Percentiles rank a stretch among this genome's conserved stretches.
phyloP scores from a whole-genome alignment of 2,888 invertebrate species.

The Ceramica pisi region DNA sequence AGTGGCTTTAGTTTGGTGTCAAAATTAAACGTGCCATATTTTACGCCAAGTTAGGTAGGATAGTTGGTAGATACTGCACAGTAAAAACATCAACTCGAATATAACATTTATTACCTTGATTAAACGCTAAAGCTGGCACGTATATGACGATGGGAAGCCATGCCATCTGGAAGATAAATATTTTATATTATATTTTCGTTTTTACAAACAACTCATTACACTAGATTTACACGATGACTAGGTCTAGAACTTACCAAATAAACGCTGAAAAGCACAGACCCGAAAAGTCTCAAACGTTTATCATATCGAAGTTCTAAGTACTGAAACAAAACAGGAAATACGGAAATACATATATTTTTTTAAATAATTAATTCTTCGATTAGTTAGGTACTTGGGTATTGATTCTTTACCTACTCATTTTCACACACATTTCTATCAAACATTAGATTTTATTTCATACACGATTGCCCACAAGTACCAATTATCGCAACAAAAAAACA shows the following conservation, averaged over 20 bases:
- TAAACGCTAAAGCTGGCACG: constrained; percentile 93
- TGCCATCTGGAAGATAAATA: constrained; percentile 85
- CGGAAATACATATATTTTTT: too few relatives aligned
- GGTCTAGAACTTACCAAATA: constrained; percentile 89
- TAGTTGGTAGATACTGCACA: too few relatives aligned
- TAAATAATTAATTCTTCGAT: too few relatives aligned
- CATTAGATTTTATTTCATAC: too few relatives aligned
- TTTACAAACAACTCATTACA: background rate
- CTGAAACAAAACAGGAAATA: constrained; percentile 74
- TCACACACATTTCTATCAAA: too few relatives aligned
- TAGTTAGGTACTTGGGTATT: too few relatives aligned
- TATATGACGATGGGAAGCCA: constrained; percentile 94
- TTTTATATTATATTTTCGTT: background rate
- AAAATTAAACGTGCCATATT: too few relatives aligned
- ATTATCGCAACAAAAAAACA: background rate
- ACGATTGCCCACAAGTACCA: too few relatives aligned
- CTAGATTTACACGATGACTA: background rate
- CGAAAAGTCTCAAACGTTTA: constrained; percentile 92
- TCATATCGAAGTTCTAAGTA: constrained; percentile 93
- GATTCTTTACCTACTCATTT: too few relatives aligned
- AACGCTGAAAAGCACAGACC: constrained; percentile 92
- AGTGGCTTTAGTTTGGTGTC: background rate
- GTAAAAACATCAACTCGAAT: background rate
- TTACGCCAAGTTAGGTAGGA: too few relatives aligned
- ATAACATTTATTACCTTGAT: constrained; percentile 89